These are phyloP conservation scores for Spongia lamella DNA, from an alignment of 37 sponge, comb jelly and placozoan genomes.

Conservation along the genomic window DNA sequence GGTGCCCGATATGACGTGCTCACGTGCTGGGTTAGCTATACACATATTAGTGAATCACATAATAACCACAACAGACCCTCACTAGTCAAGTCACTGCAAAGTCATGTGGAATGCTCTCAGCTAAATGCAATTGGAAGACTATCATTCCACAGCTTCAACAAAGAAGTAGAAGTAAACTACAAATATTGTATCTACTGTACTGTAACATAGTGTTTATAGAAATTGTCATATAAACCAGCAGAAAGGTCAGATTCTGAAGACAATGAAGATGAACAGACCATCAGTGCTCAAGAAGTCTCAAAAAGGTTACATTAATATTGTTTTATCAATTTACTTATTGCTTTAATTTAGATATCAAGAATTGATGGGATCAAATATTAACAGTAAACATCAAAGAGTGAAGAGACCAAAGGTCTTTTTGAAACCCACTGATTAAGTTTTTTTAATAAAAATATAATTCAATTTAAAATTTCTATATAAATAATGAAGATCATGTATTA, in stretches of 20 bases:
- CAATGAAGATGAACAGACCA: slow-evolving; percentile 37
- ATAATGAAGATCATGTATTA: background rate
- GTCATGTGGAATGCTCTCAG: slow-evolving; percentile 55
- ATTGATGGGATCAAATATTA: background rate
- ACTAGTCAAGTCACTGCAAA: slow-evolving; percentile 12
- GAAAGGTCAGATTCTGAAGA: background rate
- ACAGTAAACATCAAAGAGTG: background rate
- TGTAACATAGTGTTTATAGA: slow-evolving; percentile 3
- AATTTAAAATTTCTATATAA: background rate
- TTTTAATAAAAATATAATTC: background rate
- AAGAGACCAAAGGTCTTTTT: slow-evolving; percentile 5
- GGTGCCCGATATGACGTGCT: slow-evolving; percentile 32
- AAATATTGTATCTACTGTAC: too few species aligned
- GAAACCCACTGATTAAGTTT: slow-evolving; percentile 6
- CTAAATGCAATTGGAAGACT: slow-evolving; percentile 65
- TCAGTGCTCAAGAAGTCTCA: slow-evolving; percentile 58
- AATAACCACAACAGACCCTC: background rate
- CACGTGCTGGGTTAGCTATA: background rate
- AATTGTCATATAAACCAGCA: slow-evolving; percentile 6
- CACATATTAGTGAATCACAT: background rate
- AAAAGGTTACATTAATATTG: slow-evolving; percentile 30
- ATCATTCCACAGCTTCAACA: slow-evolving; percentile 74
- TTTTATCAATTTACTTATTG: background rate
- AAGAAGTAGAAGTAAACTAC: slow-evolving; percentile 62
- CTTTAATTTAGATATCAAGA: background rate